Evolutionary conservation across 1,140 invertebrate genomes (phyloP).

Genomic region (Papilio xuthus): DNA sequence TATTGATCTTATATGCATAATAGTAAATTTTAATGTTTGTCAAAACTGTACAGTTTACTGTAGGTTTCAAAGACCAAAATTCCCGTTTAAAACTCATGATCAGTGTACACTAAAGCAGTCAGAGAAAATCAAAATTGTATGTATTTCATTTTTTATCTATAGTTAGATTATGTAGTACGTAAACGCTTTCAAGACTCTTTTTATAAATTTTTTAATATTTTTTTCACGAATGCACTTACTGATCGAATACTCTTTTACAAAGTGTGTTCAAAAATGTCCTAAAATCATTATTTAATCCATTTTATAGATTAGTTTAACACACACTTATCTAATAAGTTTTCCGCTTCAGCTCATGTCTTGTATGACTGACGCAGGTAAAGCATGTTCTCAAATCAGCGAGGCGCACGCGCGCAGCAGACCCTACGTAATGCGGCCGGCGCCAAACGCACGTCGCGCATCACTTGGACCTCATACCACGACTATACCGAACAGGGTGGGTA

Average conservation of each 20-base stretch:
- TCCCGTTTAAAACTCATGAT: too few species aligned
- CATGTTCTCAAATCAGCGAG: slow-evolving; percentile 61
- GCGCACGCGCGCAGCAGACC: slow-evolving; percentile 74
- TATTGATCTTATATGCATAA: background rate
- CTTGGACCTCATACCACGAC: slow-evolving; percentile 37
- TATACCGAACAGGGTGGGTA: slow-evolving; percentile 38
- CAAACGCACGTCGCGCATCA: slow-evolving; percentile 41
- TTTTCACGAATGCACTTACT: too few species aligned
- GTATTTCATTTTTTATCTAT: too few species aligned
- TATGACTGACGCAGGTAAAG: slow-evolving; percentile 46
- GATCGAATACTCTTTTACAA: too few species aligned
- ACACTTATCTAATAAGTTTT: background rate
- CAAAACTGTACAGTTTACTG: background rate
- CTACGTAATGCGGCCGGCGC: slow-evolving; percentile 73
- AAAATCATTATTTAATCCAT: background rate
- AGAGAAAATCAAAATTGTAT: too few species aligned
- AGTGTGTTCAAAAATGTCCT: too few species aligned
- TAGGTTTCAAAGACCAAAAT: too few species aligned
- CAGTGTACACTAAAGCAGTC: background rate
- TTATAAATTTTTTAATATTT: too few species aligned
- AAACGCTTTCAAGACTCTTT: too few species aligned
- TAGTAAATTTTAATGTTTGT: too few species aligned
- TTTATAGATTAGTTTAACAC: too few species aligned
- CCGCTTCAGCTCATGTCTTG: slow-evolving; percentile 37
- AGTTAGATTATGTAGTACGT: too few species aligned